These are phyloP conservation scores for Sylvilagus floridanus DNA, from an alignment of 2,797 vertebrate genomes.

Conservation along the genomic window DNA sequence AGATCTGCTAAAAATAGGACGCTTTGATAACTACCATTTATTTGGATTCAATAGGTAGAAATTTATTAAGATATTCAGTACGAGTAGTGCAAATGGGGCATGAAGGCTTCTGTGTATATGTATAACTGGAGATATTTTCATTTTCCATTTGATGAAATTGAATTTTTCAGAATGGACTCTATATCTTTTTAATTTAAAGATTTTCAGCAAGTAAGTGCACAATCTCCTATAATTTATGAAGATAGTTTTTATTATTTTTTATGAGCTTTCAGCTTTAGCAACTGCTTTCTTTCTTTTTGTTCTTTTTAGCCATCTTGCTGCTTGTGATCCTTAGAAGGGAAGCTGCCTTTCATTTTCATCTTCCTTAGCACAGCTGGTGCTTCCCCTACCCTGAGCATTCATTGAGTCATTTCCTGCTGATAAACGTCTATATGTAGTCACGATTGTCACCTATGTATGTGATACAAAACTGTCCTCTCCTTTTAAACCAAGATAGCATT, in stretches of 20 bases:
- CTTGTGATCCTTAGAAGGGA: constrained; percentile 58
- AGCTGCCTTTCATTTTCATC: constrained; percentile 68
- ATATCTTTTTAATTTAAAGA: constrained; percentile 60
- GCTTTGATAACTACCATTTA: constrained; percentile 59
- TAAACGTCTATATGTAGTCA: constrained; percentile 71
- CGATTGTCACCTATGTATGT: constrained; percentile 81
- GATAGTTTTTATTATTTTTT: constrained; percentile 61
- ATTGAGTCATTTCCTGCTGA: constrained; percentile 72
- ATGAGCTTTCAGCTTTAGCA: constrained; percentile 40
- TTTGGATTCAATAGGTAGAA: constrained; percentile 64
- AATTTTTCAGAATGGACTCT: constrained; percentile 67
- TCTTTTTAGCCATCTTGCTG: constrained; percentile 46
- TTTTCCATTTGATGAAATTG: constrained; percentile 61
- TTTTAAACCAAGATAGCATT: constrained; percentile 77
- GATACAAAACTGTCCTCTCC: constrained; percentile 72
- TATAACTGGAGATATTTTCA: constrained; percentile 50
- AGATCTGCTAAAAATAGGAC: constrained; percentile 52
- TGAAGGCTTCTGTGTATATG: background rate
- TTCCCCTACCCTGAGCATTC: constrained; percentile 57
- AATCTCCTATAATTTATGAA: constrained; percentile 55
- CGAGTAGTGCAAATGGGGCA: constrained; percentile 56
- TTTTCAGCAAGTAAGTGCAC: constrained; percentile 43
- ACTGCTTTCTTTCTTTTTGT: constrained; percentile 56
- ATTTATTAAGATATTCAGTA: constrained; percentile 55
- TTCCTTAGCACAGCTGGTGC: constrained; percentile 67